Evolutionary conservation across 2,888 invertebrate species (phyloP), one percentile per base, ranked within the genome.

Genomic region (Molanna angustata): DNA sequence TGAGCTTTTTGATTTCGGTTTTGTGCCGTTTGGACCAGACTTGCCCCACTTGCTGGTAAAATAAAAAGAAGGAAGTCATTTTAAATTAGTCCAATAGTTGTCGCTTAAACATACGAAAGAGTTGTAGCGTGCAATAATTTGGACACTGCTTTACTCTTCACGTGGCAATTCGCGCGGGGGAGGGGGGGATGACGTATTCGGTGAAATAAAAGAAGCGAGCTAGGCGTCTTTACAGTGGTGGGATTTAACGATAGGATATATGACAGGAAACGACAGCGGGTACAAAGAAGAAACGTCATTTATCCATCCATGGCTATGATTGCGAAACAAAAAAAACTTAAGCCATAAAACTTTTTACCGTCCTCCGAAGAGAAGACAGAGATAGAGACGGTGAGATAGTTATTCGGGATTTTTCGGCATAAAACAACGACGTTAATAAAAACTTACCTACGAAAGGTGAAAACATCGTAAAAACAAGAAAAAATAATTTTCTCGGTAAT

Each of bases 281-380:
- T 4, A 7, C 32, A n/a, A n/a, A 18, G 44, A 6, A 39, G 16
- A 35, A 17, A 17, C 17, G 39, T 11, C 20, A 13, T 14, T 18
- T 18, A n/a, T 7, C 21, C 21, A 13, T 46, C 46, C 20, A 22
- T 19, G 35, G 22, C 33, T 33, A 27, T 49, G 49, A 49, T 49
- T 39, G 41, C 46, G 22, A 52, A 40, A 45, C 31, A 32, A 31
- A 49, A 49, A 49, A n/a, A n/a, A 49, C 42, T 49, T 49, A 33
- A 16, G 17, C 49, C 32, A 43, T 49, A 49, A 22, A 49, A 49
- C 35, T 46, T 46, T 46, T 46, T 14, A 31, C 11, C 17, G 21
- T 42, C 21, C 13, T 42, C 42, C 42, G 21, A 42, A n/a, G 42
- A 42, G 21, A 21, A n/a, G n/a, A n/a, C n/a, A n/a, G n/a, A n/a